These are phyloP conservation scores for Zosterops lateralis DNA, from an alignment of 2,113 vertebrate genomes.

Conservation along the genomic window DNA sequence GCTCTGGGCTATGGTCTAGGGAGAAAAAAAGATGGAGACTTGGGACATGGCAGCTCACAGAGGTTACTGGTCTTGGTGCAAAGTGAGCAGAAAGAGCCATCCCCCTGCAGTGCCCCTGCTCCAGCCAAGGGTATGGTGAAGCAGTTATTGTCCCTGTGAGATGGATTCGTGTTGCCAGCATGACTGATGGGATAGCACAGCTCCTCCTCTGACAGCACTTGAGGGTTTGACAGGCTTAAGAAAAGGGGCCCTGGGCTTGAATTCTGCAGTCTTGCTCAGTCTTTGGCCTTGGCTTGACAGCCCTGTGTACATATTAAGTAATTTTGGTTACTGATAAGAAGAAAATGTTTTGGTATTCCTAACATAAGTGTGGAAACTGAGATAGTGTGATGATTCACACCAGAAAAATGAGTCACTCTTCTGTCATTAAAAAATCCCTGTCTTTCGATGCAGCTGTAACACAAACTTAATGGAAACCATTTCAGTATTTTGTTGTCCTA, in stretches of 20 bases:
- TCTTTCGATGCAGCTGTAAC: not conserved
- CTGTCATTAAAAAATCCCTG: not conserved
- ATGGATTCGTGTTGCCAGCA: not conserved
- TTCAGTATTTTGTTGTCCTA: not conserved
- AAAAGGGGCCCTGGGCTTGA: not conserved
- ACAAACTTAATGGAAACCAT: not conserved
- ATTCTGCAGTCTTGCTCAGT: not conserved
- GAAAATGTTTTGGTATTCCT: not conserved
- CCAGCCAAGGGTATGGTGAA: not conserved
- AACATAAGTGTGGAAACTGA: not conserved
- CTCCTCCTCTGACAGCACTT: not conserved
- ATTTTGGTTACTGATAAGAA: not conserved
- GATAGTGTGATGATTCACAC: not conserved
- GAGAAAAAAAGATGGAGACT: not conserved
- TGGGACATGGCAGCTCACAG: not conserved
- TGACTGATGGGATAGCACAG: not conserved
- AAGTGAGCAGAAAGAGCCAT: not conserved
- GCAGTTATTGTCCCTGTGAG: not conserved
- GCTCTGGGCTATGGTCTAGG: accelerated
- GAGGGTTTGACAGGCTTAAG: not conserved
- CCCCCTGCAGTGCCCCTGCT: not conserved
- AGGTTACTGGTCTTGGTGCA: not conserved
- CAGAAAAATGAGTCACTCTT: not conserved
- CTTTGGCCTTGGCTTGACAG: not conserved
- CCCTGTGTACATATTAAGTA: not conserved